phyloP scores from a whole-genome alignment of 1,140 invertebrate species.

The Trinorchestia longiramus region DNA sequence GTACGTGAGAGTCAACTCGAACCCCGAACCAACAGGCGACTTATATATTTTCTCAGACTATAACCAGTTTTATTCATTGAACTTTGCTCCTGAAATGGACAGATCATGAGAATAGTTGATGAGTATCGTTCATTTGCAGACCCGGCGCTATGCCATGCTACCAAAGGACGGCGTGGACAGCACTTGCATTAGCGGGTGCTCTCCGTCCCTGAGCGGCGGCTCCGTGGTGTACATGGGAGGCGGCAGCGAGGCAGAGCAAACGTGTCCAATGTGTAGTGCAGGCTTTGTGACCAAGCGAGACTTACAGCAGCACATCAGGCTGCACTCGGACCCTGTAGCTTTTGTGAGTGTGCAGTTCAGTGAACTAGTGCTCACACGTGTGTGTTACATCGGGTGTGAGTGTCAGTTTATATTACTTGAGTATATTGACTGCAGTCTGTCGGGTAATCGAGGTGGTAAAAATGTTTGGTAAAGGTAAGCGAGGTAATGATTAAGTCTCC shows the following conservation, averaged over 20 bases:
- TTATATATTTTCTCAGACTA: not conserved
- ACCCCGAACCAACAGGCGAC: not conserved
- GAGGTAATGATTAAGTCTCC: too few species aligned
- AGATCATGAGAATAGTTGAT: too few species aligned
- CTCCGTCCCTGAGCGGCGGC: constrained; percentile 19
- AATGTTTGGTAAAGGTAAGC: too few species aligned
- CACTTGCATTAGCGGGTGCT: constrained; percentile 22
- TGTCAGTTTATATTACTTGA: too few species aligned
- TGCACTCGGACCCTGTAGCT: constrained; percentile 1
- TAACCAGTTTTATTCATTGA: not conserved
- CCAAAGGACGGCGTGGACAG: not conserved
- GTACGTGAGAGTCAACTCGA: not conserved
- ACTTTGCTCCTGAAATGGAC: too few species aligned
- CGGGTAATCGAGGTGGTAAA: too few species aligned
- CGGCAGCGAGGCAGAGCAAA: constrained; percentile 32
- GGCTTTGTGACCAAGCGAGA: constrained; percentile 39
- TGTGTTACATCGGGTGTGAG: too few species aligned
- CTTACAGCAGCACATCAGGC: constrained; percentile 35
- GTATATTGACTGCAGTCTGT: too few species aligned
- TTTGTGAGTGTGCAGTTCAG: constrained; percentile 20
- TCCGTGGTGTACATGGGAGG: not conserved
- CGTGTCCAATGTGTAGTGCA: constrained; percentile 41
- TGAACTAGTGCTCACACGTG: too few species aligned
- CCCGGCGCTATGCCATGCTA: not conserved
- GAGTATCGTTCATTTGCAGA: not conserved